Conservation (phyloP, 2,888 invertebrate genomes). For the Tipula confusa region DNA sequence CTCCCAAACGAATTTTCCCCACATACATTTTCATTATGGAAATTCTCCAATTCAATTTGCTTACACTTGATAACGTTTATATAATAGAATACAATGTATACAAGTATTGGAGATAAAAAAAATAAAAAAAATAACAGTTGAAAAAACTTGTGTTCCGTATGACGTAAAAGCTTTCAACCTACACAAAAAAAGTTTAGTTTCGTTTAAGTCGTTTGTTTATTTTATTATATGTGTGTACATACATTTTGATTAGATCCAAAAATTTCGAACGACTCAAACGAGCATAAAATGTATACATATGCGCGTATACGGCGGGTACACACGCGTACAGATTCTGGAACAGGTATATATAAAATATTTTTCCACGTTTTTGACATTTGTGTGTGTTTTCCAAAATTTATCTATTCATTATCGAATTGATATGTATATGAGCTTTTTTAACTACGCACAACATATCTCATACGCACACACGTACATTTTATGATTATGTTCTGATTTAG, state of each 20-base stretch:
- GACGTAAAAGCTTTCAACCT: conserved; percentile 12
- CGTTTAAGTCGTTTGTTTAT: not conserved
- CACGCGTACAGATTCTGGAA: not conserved
- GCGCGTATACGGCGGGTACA: not conserved
- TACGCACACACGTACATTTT: not conserved
- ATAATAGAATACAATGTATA: not conserved
- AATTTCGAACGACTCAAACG: not conserved
- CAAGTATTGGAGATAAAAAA: not conserved
- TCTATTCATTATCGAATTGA: not conserved
- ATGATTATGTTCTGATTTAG: not conserved
- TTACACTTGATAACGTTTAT: not conserved
- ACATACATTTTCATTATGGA: not conserved
- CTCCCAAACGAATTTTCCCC: not conserved
- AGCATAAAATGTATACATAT: not conserved
- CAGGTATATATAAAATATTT: not conserved
- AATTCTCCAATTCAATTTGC: not conserved
- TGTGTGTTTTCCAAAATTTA: not conserved
- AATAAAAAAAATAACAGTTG: not conserved
- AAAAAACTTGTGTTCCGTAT: not conserved
- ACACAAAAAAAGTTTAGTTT: not conserved
- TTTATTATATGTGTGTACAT: not conserved
- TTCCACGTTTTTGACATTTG: not conserved
- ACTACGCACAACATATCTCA: not conserved
- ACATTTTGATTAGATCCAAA: not conserved
- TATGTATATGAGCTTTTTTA: not conserved